Base-by-base conservation (phyloP, 2,797 vertebrate genomes). In the Spinus olivaceus region DNA sequence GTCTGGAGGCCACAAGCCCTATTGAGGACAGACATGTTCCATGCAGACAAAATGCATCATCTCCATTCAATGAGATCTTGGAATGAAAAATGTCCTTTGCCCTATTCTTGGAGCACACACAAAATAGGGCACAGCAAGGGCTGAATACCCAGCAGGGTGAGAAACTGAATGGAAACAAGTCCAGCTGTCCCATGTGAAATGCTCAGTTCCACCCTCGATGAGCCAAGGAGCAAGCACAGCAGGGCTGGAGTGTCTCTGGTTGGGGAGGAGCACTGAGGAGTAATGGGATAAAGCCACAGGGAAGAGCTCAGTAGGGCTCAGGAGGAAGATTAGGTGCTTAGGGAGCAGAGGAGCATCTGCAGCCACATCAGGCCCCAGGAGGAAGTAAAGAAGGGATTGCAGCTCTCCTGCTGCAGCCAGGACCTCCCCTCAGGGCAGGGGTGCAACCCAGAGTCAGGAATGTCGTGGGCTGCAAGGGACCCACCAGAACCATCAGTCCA, bases 161-260 rank as follows among this genome's bases (percentile, higher is more conserved):
- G 54, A 50, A 39, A 39, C 27, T 18, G 30, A 56, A 4, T 14
- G 41, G 7, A 71, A 74, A 56, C 44, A 47, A 39, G 28, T 37
- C 65, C 27, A n/a, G 71, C 24, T 69, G 10, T 72, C 12, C 9
- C 0, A 0, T 27, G 41, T 84, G 63, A 33, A 53, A 42, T 0
- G 1, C 32, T 37, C 44, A 25, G 5, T 30, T 59, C 46, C n/a
- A 51, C 3, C 27, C 19, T 1, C 2, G 12, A 44, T 14, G 41
- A 88, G 44, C 44, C 30, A 46, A 61, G 51, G 33, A 59, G 47
- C 0, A 12, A 39, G 33, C 35, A 9, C 32, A 15, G 54, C 4
- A 17, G 59, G 59, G 28, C 42, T 76, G 86, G 69, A 39, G 50
- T 4, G 4, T 35, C 32, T 21, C 60, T 60, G 10, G 13, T 72